Evolutionary conservation across 2,797 vertebrate species (phyloP), one percentile per base, ranked within the genome.

Genomic region (Girardinus metallicus): DNA sequence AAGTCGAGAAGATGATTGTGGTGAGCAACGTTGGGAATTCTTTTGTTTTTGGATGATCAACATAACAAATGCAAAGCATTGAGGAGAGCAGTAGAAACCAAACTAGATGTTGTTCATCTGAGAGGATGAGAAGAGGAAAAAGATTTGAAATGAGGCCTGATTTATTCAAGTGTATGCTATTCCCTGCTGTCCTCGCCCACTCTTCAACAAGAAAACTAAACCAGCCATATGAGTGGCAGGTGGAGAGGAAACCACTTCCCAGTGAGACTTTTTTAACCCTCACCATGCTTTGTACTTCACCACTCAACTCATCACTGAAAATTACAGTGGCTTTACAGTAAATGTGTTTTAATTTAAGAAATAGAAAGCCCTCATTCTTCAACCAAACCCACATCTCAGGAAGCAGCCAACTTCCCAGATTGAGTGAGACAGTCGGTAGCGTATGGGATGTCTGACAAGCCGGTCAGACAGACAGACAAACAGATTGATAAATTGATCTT

Each of bases 1-100:
- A 95, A 97, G 98, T 99, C 76, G 98, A 99, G 94, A 97, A 98
- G 83, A 99, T 98, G 39, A 98, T 99, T 89, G 97, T 98, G 95
- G 98, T 99, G 93, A 80, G 78, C 41, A 44, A 55, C 97, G 97
- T 2, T 44, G 18, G 29, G 41, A 66, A 23, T 60, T 43, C 49
- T 8, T 26, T 36, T 47, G 1, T 3, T 8, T 1, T 2, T 31
- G 3, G 41, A 29, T 44, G 10, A 39, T 43, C 49, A 18, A n/a
- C 29, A 39, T 60, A 31, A 43, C 13, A 43, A 46, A 46, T 11
- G 6, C 15, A n/a, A 8, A 26, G 34, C 15, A 15, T 21, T 55
- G 0, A 83, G 31, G 13, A 72, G 53, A 75, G 73, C 4, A 26
- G 2, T 36, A 36, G 9, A 31, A 51, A 72, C 11, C 29, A 41